phyloP scores from a whole-genome alignment of 2,888 invertebrate genomes.

The Tupiocoris notatus region DNA sequence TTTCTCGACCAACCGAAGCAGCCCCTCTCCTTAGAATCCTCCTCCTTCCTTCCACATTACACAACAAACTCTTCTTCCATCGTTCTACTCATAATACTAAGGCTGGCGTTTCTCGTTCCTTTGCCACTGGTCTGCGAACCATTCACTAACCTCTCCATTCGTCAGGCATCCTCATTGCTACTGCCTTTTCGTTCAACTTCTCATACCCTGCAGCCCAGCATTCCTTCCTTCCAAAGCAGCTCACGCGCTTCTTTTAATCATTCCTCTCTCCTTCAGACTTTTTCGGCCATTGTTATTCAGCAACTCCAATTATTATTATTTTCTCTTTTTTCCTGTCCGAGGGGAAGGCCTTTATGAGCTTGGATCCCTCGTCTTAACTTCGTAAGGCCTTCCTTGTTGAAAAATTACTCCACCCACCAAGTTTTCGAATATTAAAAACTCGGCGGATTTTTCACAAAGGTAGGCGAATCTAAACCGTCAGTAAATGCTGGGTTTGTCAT shows the following conservation, averaged over 20 bases:
- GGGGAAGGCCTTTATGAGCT: neutral
- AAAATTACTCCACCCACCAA: constrained; percentile 13
- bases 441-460: no score
- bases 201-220: neutral
- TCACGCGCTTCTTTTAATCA: constrained; percentile 21
- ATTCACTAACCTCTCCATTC: constrained; percentile 10
- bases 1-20: constrained; percentile 32
- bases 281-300: constrained; percentile 22
- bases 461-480: no score
- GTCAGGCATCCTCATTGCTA: neutral
- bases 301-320: constrained; percentile 19
- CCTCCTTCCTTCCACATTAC: constrained; percentile 1
- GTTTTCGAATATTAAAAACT: constrained; percentile 15
- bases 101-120: neutral
- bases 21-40: constrained; percentile 28
- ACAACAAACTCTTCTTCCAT: neutral
- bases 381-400: neutral
- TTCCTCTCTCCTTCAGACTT: constrained; percentile 14
- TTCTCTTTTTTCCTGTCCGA: neutral
- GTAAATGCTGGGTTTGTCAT: no score
- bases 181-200: neutral
- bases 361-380: neutral
- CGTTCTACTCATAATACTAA: neutral
- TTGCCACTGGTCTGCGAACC: neutral
- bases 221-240: neutral